Evolutionary conservation across 2,888 invertebrate species (phyloP), one percentile per base, ranked within the genome.

Genomic region (Drosophila histrio): DNA sequence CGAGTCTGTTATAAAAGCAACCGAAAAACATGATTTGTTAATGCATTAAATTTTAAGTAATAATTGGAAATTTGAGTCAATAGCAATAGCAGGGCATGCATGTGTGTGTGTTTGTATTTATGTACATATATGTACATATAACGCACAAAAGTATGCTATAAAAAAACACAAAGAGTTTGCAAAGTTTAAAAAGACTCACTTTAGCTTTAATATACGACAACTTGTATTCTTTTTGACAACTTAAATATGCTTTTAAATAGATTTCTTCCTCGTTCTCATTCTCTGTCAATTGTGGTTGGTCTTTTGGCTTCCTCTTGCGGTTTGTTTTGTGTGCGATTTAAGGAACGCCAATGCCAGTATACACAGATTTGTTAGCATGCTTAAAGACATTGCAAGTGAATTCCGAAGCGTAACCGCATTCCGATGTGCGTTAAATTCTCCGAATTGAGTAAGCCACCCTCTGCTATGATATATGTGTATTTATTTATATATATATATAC

Each of bases 21-120:
- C 34, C 30, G 8, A 64, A 34, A 50, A 21, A 43, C 5, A 47
- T 38, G 38, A 73, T 75, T 73, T 65, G 57, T 71, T 50, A 71
- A 73, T 47, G 34, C 77, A 76, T 73, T 54, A 73, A 76, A 66
- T 77, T 77, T 77, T 24, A 41, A 77, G 61, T 54, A 61, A 72
- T 77, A 74, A 72, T 72, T 72, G 73, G 66, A 41, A 61, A 50
- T 34, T 38, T 38, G 70, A 54, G 53, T 58, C 47, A 30, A 57
- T 61, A 61, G 46, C 56, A 61, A 36, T 28, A 17, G 17, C n/a
- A 4, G 11, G 4, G n/a, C 8, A 28, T 39, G 9, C 17, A 17
- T 38, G 19, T 21, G 3, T 4, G 19, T 30, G 7, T 13, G 21
- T 21, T 19, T 21, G 17, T 24, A 22, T 21, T n/a, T 24, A 22